Evolutionary conservation across 2,888 invertebrate genomes (phyloP).

Genomic region (Oligia fasciuncula): DNA sequence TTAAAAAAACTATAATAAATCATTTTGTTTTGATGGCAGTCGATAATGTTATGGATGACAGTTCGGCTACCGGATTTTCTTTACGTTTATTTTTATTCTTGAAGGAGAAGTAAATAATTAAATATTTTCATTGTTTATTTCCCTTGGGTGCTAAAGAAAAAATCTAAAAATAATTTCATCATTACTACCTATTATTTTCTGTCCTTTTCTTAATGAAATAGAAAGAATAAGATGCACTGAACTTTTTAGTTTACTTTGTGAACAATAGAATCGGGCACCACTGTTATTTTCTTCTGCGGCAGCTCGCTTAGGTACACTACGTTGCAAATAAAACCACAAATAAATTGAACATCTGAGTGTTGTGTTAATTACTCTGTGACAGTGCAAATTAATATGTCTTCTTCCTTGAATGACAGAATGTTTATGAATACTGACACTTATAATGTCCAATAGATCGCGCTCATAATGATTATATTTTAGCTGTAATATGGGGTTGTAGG

Average conservation of each 20-base stretch:
- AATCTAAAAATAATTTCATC: background rate
- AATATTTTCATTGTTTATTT: constrained; percentile 16
- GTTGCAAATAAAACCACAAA: background rate
- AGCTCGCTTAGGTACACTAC: background rate
- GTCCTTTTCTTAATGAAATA: too few relatives aligned
- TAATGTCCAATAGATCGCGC: background rate
- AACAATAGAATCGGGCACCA: too few relatives aligned
- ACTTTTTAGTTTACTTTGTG: too few relatives aligned
- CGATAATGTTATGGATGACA: constrained; percentile 74
- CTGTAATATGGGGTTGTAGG: too few relatives aligned
- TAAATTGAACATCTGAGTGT: constrained; percentile 4
- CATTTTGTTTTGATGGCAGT: constrained; percentile 72
- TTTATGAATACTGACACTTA: constrained; percentile 31
- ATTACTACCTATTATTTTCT: too few relatives aligned
- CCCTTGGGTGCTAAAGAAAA: background rate
- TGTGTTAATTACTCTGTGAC: constrained; percentile 16
- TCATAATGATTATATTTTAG: background rate
- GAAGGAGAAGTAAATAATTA: constrained; percentile 15
- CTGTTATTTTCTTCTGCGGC: too few relatives aligned
- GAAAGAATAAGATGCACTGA: too few relatives aligned
- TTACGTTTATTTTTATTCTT: constrained; percentile 9
- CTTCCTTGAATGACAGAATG: constrained; percentile 6
- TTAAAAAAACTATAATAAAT: constrained; percentile 74
- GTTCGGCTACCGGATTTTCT: constrained; percentile 73
- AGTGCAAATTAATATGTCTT: constrained; percentile 6